phyloP scores from a whole-genome alignment of 2,888 invertebrate genomes.

The Julus scandinavius region DNA sequence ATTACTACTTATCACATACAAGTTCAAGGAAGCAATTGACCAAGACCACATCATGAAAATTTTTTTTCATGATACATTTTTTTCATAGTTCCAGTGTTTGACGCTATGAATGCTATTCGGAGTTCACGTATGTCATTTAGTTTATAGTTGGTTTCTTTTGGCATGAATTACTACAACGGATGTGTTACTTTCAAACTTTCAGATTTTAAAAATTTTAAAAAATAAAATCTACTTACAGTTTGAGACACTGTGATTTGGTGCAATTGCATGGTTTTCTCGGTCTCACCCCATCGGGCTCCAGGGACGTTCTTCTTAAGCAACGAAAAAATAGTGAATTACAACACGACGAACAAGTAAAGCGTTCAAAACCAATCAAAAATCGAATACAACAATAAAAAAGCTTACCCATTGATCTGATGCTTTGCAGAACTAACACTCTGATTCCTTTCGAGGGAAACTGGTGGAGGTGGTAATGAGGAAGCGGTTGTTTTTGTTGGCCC shows the following conservation, averaged over 20 bases:
- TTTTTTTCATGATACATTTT: too few relatives aligned
- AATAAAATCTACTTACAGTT: slow-evolving; percentile 75
- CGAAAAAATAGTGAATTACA: not conserved
- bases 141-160: too few relatives aligned
- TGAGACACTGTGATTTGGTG: slow-evolving; percentile 97
- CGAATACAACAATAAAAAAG: not conserved
- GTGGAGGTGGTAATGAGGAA: slow-evolving; percentile 22
- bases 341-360: not conserved
- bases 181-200: too few relatives aligned
- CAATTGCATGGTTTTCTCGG: slow-evolving; percentile 97
- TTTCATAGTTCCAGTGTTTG: too few relatives aligned
- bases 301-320: slow-evolving; percentile 42
- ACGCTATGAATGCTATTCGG: too few relatives aligned
- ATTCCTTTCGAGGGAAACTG: slow-evolving; percentile 28
- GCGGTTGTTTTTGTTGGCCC: slow-evolving; percentile 17
- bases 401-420: slow-evolving; percentile 47
- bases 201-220: not conserved
- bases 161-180: too few relatives aligned
- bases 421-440: not conserved
- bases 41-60: too few relatives aligned
- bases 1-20: too few relatives aligned
- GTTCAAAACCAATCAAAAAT: not conserved
- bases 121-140: too few relatives aligned
- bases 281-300: slow-evolving; percentile 68
- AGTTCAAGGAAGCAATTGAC: too few relatives aligned